Conservation (phyloP, 2,113 vertebrate genomes). For the Cyrtonyx montezumae region DNA sequence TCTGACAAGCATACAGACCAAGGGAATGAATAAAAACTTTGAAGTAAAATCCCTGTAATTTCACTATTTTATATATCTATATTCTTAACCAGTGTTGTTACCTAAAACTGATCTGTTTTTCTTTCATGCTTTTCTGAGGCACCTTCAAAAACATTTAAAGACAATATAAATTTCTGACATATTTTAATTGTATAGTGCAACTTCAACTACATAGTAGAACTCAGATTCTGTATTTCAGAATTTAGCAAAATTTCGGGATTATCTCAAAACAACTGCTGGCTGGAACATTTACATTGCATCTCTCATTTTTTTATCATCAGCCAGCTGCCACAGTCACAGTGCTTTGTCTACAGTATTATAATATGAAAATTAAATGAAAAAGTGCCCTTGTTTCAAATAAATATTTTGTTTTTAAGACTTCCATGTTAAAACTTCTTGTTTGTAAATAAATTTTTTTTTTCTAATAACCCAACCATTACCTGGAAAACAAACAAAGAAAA, state of each 20-base stretch:
- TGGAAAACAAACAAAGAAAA: background rate
- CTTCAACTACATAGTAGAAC: background rate
- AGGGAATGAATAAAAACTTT: background rate
- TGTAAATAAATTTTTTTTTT: background rate
- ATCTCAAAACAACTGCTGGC: background rate
- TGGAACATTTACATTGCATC: background rate
- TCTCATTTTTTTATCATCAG: background rate
- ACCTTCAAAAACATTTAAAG: background rate
- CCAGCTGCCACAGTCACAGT: background rate
- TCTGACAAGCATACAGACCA: background rate
- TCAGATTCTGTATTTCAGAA: background rate
- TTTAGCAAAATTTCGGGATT: background rate
- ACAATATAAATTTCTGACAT: background rate
- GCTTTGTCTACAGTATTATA: background rate
- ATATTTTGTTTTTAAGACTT: background rate
- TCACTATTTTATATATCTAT: background rate
- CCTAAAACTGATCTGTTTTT: background rate
- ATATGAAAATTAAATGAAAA: background rate
- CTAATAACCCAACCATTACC: background rate
- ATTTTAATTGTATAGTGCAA: background rate
- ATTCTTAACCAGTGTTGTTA: background rate
- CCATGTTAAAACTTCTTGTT: background rate
- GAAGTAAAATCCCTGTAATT: background rate
- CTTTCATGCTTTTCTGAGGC: background rate
- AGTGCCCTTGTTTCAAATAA: background rate